These are phyloP conservation scores for Phoenoteleia sp. DNA, from an alignment of 2,888 invertebrate genomes.

Conservation along the genomic window DNA sequence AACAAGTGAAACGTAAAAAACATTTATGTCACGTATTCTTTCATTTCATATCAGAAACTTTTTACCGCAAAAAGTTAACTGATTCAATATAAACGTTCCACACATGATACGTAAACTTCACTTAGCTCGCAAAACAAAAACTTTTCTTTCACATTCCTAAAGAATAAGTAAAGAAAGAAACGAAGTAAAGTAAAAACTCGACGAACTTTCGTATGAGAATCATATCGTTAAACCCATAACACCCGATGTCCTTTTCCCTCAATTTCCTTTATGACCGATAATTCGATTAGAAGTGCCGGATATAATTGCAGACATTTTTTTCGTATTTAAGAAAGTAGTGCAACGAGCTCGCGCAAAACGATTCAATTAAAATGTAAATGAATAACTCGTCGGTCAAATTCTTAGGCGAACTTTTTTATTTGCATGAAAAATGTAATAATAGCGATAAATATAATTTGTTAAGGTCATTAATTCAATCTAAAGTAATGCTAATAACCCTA, in stretches of 20 bases:
- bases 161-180: not conserved
- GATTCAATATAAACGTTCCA: not conserved
- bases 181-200: not conserved
- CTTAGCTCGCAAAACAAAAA: not conserved
- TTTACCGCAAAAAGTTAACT: not conserved
- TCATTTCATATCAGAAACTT: not conserved
- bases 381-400: conserved; percentile 50
- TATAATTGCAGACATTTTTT: conserved; percentile 50
- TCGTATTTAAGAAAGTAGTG: conserved; percentile 28
- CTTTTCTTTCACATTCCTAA: not conserved
- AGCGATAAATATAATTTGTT: too few relatives aligned
- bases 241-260: not conserved
- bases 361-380: conserved; percentile 66
- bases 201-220: too few relatives aligned
- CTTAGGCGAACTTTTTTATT: conserved; percentile 38
- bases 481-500: too few relatives aligned
- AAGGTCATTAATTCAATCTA: too few relatives aligned
- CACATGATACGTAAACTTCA: not conserved
- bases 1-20: not conserved
- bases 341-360: conserved; percentile 37
- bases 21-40: not conserved
- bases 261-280: conserved; percentile 5
- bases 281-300: conserved; percentile 38
- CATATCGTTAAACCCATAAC: conserved; percentile 2
- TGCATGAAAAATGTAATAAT: conserved; percentile 57